Conservation (phyloP, 1,140 invertebrate species). For the Drosophila orena region DNA sequence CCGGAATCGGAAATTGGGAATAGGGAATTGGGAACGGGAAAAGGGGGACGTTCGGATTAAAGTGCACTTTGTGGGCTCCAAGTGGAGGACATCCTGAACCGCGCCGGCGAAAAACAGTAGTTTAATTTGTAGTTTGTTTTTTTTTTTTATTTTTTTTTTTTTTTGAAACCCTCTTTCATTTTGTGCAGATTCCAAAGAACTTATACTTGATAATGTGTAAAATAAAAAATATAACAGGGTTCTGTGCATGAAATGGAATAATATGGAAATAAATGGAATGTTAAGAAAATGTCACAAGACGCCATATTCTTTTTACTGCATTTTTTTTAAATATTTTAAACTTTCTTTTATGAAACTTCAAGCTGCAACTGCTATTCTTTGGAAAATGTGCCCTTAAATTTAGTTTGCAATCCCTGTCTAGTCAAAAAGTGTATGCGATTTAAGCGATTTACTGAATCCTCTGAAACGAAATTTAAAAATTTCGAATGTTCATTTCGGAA, state of each 20-base stretch:
- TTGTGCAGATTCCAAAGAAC: background rate
- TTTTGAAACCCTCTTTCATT: no score
- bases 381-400: background rate
- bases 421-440: background rate
- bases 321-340: background rate
- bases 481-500: constrained; percentile 29
- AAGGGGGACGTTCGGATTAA: background rate
- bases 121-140: background rate
- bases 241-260: no score
- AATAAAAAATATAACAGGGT: background rate
- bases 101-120: background rate
- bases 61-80: constrained; percentile 5
- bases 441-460: background rate
- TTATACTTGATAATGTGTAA: background rate
- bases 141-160: no score
- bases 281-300: no score
- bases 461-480: constrained; percentile 8
- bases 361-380: background rate
- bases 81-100: constrained; percentile 3
- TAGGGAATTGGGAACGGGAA: no score
- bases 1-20: no score
- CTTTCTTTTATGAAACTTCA: no score
- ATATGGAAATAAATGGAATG: background rate
- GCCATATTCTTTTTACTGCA: no score
- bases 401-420: background rate